A percentile compares a stretch with the other conserved stretches of the same genome.
Evolutionary conservation across 2,888 invertebrate species (phyloP).

Genomic region (Temnothorax ravouxi): DNA sequence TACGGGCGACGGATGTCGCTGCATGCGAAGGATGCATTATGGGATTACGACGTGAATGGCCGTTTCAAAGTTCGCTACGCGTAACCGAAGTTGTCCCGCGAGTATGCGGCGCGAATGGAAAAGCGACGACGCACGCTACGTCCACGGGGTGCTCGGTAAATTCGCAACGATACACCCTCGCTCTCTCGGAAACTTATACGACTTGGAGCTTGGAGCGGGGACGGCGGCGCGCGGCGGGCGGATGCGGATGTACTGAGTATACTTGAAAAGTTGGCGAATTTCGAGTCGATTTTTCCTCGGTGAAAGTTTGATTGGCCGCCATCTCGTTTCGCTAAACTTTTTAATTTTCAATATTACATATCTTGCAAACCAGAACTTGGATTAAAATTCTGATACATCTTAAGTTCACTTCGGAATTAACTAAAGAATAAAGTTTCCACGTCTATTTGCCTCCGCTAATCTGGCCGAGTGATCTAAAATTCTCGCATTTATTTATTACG

Average conservation of each 20-base stretch:
- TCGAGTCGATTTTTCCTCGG: slow-evolving; percentile 51
- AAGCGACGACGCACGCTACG: slow-evolving; percentile 45
- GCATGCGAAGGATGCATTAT: slow-evolving; percentile 55
- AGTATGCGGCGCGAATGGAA: slow-evolving; percentile 57
- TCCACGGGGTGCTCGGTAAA: slow-evolving; percentile 41
- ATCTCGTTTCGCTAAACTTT: slow-evolving; percentile 43
- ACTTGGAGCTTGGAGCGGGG: not conserved
- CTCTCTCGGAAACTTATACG: slow-evolving; percentile 51
- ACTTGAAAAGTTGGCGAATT: slow-evolving; percentile 55
- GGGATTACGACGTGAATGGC: slow-evolving; percentile 68
- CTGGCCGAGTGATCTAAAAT: not conserved
- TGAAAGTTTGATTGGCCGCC: slow-evolving; percentile 55
- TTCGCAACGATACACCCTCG: slow-evolving; percentile 52
- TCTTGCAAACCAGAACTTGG: slow-evolving; percentile 31
- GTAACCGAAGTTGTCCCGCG: slow-evolving; percentile 63
- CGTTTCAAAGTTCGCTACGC: slow-evolving; percentile 67
- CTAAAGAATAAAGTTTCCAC: slow-evolving; percentile 16
- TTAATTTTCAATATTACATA: slow-evolving; percentile 56
- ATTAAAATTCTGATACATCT: slow-evolving; percentile 40
- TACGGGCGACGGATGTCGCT: slow-evolving; percentile 46
- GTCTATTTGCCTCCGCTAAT: slow-evolving; percentile 11
- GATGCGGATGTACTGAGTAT: slow-evolving; percentile 35
- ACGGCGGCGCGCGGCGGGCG: not conserved
- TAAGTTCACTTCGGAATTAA: not conserved
- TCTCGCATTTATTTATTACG: not conserved